Evolutionary conservation across 1,140 invertebrate genomes (phyloP).

Genomic region (Heliconius hermathena): DNA sequence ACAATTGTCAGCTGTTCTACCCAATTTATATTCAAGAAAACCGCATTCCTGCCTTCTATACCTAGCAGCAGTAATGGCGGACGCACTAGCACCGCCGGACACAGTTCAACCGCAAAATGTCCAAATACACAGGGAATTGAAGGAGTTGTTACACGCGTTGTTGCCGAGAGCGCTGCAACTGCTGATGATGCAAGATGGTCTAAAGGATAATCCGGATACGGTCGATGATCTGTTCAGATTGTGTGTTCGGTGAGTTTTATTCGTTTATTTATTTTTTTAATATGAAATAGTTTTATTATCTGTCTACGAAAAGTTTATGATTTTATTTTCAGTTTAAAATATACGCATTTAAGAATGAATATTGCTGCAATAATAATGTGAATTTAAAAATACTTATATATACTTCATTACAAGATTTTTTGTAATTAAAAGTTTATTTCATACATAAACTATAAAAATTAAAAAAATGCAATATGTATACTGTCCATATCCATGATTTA

Average conservation of each 20-base stretch:
- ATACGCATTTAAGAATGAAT: too few species aligned
- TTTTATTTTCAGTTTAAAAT: too few species aligned
- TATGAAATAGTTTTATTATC: background rate
- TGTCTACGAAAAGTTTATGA: too few species aligned
- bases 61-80: slow-evolving; percentile 96
- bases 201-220: slow-evolving; percentile 97
- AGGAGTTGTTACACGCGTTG: slow-evolving; percentile 93
- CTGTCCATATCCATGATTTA: too few species aligned
- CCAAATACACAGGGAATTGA: slow-evolving; percentile 85
- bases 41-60: slow-evolving; percentile 98
- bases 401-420: too few species aligned
- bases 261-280: background rate
- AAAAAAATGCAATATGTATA: too few species aligned
- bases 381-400: too few species aligned
- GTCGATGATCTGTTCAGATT: slow-evolving; percentile 98
- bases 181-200: slow-evolving; percentile 85
- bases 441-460: too few species aligned
- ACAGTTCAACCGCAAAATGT: background rate
- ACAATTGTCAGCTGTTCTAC: slow-evolving; percentile 87
- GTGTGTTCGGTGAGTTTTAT: slow-evolving; percentile 82
- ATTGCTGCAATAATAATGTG: too few species aligned
- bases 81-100: slow-evolving; percentile 87
- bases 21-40: slow-evolving; percentile 90
- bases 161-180: slow-evolving; percentile 92
- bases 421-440: too few species aligned